Evolutionary conservation across 2,797 vertebrate genomes (phyloP).

Genomic region (Rhadinocentrus ornatus): DNA sequence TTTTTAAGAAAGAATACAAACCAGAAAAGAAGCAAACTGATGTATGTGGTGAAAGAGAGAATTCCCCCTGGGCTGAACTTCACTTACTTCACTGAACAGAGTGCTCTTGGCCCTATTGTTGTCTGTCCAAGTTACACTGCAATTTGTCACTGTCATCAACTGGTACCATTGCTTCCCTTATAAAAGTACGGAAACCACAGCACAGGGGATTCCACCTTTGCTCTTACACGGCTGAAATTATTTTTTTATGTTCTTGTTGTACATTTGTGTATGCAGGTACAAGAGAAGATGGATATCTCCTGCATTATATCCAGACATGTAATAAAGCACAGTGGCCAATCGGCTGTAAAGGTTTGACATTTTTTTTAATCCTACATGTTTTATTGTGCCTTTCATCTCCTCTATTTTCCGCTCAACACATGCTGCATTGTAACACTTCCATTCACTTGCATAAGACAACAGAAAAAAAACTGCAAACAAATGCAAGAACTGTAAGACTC

Average conservation of each 20-base stretch:
- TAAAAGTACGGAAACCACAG: slow-evolving; percentile 20
- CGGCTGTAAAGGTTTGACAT: slow-evolving; percentile 18
- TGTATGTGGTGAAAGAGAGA: slow-evolving; percentile 32
- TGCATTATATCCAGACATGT: slow-evolving; percentile 16
- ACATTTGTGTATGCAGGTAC: not conserved
- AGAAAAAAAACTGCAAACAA: slow-evolving; percentile 1
- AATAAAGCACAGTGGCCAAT: slow-evolving; percentile 16
- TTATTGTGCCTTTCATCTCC: slow-evolving; percentile 19
- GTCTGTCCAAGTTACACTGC: slow-evolving; percentile 25
- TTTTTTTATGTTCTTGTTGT: not conserved
- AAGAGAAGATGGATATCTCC: not conserved
- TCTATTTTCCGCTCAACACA: slow-evolving; percentile 19
- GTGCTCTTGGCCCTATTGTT: slow-evolving; percentile 49
- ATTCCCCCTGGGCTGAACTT: slow-evolving; percentile 42
- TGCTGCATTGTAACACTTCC: slow-evolving; percentile 20
- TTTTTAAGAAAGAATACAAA: slow-evolving; percentile 24
- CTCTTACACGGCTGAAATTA: slow-evolving; percentile 8
- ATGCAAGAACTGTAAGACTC: not conserved
- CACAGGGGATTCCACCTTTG: slow-evolving; percentile 25
- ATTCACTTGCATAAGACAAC: slow-evolving; percentile 23
- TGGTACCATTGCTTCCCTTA: slow-evolving; percentile 15
- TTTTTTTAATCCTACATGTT: slow-evolving; percentile 25
- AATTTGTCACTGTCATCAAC: slow-evolving; percentile 70
- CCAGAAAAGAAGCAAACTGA: slow-evolving; percentile 35
- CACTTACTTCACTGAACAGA: slow-evolving; percentile 56